Base-by-base conservation (phyloP, 2,113 vertebrate genomes). In the Rhipidura dahli region DNA sequence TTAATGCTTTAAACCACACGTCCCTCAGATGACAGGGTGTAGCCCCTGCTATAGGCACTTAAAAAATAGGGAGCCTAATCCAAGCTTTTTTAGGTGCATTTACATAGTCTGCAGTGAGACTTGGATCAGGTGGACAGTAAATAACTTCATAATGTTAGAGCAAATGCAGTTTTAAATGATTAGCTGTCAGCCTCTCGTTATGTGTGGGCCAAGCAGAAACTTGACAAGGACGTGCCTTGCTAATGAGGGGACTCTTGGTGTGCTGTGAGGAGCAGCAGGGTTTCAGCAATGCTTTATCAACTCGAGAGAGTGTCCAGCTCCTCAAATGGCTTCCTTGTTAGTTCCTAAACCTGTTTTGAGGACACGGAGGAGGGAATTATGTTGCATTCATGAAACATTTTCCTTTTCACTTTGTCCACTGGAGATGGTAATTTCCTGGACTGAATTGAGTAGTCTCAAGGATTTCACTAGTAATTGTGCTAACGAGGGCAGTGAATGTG, bases 111-210 rank as follows among this genome's bases (percentile, higher is more conserved):
- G 76, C 64, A 71, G 70, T 21, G 49, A 53, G 45, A 86, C 23
- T 19, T 42, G 60, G 56, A 30, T 49, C 40, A 71, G 56, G 33
- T n/a, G 61, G 40, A 50, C 33, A 37, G 84, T 65, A 82, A 89
- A 92, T 92, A 86, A 83, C 53, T 85, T 87, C 16, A 80, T 54
- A 53, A 54, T 1, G 2, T 80, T n/a, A 28, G 21, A 83, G 57
- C 27, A 71, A 83, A 95, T 70, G 66, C 40, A 49, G 30, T 86
- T 91, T 81, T 59, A 78, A 96, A 90, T 87, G 49, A 94, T 94
- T 69, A 57, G 40, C 78, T 10, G 21, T 75, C 89, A 84, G 61
- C 37, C 15, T 91, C 44, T 94, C 45, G 19, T 96, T 95, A 93
- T 15, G 45, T 30, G 33, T 11, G 68, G 40, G 42, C 84, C 50